Evolutionary conservation across 2,888 invertebrate genomes (phyloP), one percentile per base, ranked within the genome.

Genomic region (Orthonychiurus folsomi): DNA sequence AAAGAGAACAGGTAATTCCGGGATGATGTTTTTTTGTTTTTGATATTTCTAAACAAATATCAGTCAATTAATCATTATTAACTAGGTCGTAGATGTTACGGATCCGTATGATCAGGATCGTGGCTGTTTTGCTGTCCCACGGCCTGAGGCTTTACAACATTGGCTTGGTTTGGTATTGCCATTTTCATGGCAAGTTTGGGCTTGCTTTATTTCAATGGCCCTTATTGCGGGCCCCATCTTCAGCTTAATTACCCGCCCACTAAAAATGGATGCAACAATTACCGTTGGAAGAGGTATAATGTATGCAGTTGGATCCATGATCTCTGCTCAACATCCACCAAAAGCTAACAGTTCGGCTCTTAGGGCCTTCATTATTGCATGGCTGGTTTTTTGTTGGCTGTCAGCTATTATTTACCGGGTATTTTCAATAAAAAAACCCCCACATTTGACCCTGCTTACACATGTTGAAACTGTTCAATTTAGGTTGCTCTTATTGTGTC

Each of bases 141-240:
- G 71, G 3, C 72, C 72, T 1, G 72, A 72, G 63, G 68, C 69
- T 1, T 59, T 72, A 2, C 69, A 71, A 56, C 70, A 71, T 50
- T 70, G 71, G 72, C 61, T 71, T 0, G 72, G 72, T 15, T 59
- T 72, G 0, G 63, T 72, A 20, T 56, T 72, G 1, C 72, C 72
- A 12, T 72, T 72, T 61, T 71, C 71, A 1, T 72, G 72, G 72
- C 67, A 72, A 63, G 72, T 72, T 23, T 72, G 72, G 72, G 72
- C 66, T 20, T 72, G 72, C 26, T 61, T 72, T 2, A 18, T 72
- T 1, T 59, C 69, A 9, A 69, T 71, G 68, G 72, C 72, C n/a
- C 59, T 71, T n/a, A 60, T 71, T 12, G 66, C 72, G 25, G 72
- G 72, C 5, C 72, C 72, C 9, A 64, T 63, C 9, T 72, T 72